A percentile compares a stretch with the other conserved stretches of the same genome.
Evolutionary conservation across 2,797 vertebrate species (phyloP).

Genomic region (Argya squamiceps): DNA sequence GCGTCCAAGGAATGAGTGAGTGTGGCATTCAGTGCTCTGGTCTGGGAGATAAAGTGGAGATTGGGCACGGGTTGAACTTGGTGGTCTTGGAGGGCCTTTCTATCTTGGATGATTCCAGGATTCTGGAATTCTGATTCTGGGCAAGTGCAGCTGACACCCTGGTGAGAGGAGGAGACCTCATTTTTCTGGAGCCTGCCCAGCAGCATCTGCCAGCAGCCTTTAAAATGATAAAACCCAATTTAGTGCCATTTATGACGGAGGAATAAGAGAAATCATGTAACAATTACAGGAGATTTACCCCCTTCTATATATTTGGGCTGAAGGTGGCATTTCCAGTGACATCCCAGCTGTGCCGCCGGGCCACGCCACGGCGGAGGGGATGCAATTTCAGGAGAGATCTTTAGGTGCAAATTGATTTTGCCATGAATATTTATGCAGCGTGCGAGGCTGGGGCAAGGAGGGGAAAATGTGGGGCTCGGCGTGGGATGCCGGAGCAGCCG

Average conservation of each 20-base stretch:
- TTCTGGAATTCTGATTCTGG: not conserved
- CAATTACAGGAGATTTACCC: conserved; percentile 54
- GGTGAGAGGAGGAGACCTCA: fast-evolving
- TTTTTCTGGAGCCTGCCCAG: not conserved
- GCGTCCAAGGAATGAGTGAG: not conserved
- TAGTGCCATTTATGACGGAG: not conserved
- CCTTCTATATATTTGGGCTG: not conserved
- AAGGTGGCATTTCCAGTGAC: not conserved
- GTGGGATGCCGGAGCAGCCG: not conserved
- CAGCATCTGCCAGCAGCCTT: not conserved
- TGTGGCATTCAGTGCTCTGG: not conserved
- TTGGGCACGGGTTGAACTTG: fast-evolving
- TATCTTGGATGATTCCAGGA: not conserved
- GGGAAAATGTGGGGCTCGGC: not conserved
- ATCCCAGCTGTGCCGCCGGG: not conserved
- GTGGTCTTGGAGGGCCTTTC: not conserved
- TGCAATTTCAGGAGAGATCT: conserved; percentile 21
- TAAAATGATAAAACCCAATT: not conserved
- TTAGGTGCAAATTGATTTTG: conserved; percentile 56
- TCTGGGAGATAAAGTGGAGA: not conserved
- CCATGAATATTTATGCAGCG: conserved; percentile 32
- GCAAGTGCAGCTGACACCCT: not conserved
- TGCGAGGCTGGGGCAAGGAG: not conserved
- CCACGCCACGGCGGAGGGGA: not conserved
- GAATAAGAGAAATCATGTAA: conserved; percentile 20